A percentile compares a stretch with the other conserved stretches of the same genome.
Conservation (phyloP, 2,113 vertebrate genomes). For the Riparia riparia region DNA sequence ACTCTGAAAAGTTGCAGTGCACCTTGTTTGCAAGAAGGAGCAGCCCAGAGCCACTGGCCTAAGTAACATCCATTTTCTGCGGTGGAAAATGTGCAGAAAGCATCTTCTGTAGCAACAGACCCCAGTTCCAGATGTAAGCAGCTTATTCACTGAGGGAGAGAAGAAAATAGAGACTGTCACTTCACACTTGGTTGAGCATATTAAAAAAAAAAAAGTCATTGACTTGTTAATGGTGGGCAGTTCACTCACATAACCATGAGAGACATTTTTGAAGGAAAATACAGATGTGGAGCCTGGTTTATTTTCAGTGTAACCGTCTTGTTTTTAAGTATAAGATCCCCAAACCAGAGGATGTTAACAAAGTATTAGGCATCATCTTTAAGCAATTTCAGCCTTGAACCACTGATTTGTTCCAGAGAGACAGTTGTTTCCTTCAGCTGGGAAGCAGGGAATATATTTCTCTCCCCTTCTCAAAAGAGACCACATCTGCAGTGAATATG, state of each 20-base stretch:
- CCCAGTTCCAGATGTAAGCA: background rate
- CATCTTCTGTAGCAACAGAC: background rate
- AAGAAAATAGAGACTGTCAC: background rate
- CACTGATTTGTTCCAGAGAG: background rate
- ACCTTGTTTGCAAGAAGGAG: background rate
- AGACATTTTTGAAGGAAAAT: background rate
- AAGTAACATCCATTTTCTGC: fast-evolving
- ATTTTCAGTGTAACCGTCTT: background rate
- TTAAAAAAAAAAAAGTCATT: background rate
- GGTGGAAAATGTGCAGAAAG: background rate
- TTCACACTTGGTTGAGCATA: background rate
- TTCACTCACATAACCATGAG: background rate
- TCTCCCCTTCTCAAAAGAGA: background rate
- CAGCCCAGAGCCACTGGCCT: background rate
- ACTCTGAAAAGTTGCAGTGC: background rate
- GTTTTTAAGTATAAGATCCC: background rate
- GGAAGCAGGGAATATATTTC: background rate
- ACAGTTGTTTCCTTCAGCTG: background rate
- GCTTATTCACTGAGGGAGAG: background rate
- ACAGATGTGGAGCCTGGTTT: background rate
- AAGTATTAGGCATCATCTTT: background rate
- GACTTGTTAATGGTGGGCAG: background rate
- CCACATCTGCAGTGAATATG: background rate
- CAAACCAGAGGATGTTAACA: background rate
- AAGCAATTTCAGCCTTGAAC: background rate